Conservation (phyloP, 2,797 vertebrate species). For the Enteromius mattozi region DNA sequence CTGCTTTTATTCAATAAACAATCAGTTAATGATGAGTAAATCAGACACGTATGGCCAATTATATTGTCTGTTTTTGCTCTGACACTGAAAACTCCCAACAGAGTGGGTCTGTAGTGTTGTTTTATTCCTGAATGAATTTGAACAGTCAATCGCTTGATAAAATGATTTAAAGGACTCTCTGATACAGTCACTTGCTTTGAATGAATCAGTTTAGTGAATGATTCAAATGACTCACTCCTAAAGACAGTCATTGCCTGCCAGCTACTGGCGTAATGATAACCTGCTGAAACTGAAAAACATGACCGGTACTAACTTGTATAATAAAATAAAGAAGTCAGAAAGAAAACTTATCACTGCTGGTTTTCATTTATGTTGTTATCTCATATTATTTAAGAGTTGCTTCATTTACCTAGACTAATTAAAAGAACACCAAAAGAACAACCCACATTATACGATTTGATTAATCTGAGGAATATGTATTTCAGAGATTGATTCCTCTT, state of each 20-base stretch:
- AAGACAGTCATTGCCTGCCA: not conserved
- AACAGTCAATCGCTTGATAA: not conserved
- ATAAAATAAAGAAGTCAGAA: not conserved
- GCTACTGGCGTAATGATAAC: not conserved
- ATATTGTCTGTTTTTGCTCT: not conserved
- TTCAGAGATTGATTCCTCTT: slow-evolving; percentile 18
- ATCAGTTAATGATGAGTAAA: not conserved
- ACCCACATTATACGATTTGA: not conserved
- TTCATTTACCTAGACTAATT: not conserved
- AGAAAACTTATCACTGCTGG: not conserved
- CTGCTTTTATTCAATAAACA: not conserved
- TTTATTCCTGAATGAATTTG: not conserved
- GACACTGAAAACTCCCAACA: not conserved
- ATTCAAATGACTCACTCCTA: not conserved
- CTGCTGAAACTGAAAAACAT: no score
- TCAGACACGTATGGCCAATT: not conserved
- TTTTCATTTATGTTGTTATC: not conserved
- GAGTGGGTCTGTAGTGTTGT: not conserved
- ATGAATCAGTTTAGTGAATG: slow-evolving; percentile 2
- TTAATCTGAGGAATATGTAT: not conserved
- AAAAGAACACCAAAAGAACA: not conserved
- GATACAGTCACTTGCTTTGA: not conserved
- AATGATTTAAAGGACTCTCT: not conserved
- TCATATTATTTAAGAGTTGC: not conserved
- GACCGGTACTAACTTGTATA: no score